phyloP scores from a whole-genome alignment of 2,888 invertebrate species.

The Nipponacmea schrenckii region DNA sequence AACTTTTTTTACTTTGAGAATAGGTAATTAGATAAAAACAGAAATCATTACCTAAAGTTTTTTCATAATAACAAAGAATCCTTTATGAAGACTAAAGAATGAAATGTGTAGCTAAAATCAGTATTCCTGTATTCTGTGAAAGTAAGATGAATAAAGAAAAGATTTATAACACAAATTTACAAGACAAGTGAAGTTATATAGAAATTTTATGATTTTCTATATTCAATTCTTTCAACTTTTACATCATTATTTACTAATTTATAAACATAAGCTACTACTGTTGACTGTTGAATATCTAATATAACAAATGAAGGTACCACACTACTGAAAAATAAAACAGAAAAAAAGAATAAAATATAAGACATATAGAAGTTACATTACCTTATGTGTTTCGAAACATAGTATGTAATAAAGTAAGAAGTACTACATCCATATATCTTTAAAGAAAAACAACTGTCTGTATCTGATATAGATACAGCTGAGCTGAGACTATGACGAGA shows the following conservation, averaged over 20 bases:
- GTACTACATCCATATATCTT: too few relatives aligned
- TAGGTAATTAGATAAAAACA: too few relatives aligned
- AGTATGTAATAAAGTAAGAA: too few relatives aligned
- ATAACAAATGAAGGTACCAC: constrained; percentile 96
- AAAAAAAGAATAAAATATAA: not conserved
- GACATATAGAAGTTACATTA: not conserved
- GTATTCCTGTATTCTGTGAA: too few relatives aligned
- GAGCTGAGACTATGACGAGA: too few relatives aligned
- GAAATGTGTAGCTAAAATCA: too few relatives aligned
- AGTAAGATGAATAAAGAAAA: too few relatives aligned
- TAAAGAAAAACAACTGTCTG: not conserved
- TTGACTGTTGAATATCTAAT: constrained; percentile 98
- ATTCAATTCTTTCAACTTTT: constrained; percentile 98
- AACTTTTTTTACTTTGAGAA: too few relatives aligned
- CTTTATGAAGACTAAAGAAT: too few relatives aligned
- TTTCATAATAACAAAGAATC: too few relatives aligned
- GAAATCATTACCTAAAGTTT: too few relatives aligned
- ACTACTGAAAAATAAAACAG: constrained; percentile 73
- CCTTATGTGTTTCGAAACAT: too few relatives aligned
- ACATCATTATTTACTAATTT: constrained; percentile 97
- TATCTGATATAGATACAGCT: not conserved
- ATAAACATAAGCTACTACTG: constrained; percentile 98
- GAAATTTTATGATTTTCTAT: constrained; percentile 68
- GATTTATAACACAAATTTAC: not conserved
- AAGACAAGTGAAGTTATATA: not conserved